Base-by-base conservation (phyloP, 2,888 invertebrate genomes). In the Nematopogon swammerdamellus region DNA sequence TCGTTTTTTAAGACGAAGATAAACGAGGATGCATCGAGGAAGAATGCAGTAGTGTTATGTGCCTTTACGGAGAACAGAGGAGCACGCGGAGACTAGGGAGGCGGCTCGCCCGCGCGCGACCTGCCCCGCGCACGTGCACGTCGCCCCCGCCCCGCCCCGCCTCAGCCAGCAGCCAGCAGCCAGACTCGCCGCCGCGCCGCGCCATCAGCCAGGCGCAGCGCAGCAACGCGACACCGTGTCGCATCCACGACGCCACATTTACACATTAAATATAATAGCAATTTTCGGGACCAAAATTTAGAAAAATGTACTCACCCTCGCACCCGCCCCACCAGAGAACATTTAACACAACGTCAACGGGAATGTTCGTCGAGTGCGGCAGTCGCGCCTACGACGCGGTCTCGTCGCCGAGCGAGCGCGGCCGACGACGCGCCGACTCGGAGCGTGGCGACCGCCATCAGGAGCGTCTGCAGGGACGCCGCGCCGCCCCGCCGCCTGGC, bases 211-310 rank as follows among this genome's bases (percentile, higher is more conserved):
- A n/a, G n/a, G 6, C n/a, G 36, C 36, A 36, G 36, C 36, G n/a
- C 36, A 8, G 8, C 25, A 25, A 8, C 8, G 25, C 29, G 30
- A 17, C 44, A 20, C 43, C 20, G 19, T 19, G 16, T 17, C 46
- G 20, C 19, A 45, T 42, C 19, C 18, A 45, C 42, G 30, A 67
- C 65, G 36, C 36, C 36, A 36, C 36, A 36, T 25, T 6, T 14
- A 36, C 36, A 36, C 36, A 36, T 67, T 60, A 57, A 63, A 64
- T 69, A 71, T 75, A 74, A 77, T 77, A 76, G 74, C 70, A 75
- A 77, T 70, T 67, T 70, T 75, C 74, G 79, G 79, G 79, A 79
- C 77, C 77, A 77, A 79, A 66, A 70, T 77, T 77, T 79, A 76
- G 75, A 76, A 65, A 75, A 77, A 72, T 77, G 77, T 77, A 72